A percentile compares a stretch with the other conserved stretches of the same genome.
phyloP scores from a whole-genome alignment of 2,888 invertebrate genomes.

The Hemistola chrysoprasaria region DNA sequence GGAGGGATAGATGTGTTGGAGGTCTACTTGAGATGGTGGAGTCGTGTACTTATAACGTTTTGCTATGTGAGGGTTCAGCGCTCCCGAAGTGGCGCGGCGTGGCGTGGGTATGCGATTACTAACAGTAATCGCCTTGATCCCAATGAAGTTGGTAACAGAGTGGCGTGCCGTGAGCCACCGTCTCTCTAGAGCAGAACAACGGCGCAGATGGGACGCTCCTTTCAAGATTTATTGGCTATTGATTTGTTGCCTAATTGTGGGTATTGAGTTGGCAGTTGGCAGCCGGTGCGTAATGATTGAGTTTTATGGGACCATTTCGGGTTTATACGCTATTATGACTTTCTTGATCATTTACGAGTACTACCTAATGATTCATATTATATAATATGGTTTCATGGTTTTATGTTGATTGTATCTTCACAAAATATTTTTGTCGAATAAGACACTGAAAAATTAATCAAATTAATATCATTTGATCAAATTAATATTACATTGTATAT shows the following conservation, averaged over 20 bases:
- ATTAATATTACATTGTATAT: no score
- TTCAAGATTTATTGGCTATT: constrained; percentile 12
- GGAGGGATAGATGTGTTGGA: constrained; percentile 27
- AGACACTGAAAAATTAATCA: no score
- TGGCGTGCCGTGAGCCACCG: constrained; percentile 46
- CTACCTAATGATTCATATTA: no score
- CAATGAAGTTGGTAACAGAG: constrained; percentile 72
- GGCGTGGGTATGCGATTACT: constrained; percentile 71
- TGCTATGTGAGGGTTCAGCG: constrained; percentile 45
- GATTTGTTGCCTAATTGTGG: constrained; percentile 20
- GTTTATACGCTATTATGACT: constrained; percentile 8
- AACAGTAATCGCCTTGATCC: constrained; percentile 76
- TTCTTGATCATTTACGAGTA: no score
- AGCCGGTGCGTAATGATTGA: no score
- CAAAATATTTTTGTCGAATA: no score
- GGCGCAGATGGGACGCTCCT: constrained; percentile 33
- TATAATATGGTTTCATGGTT: no score
- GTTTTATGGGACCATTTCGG: constrained; percentile 10
- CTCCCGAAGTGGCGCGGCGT: constrained; percentile 57
- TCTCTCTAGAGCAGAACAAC: constrained; percentile 26
- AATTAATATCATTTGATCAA: no score
- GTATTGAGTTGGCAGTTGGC: constrained; percentile 13
- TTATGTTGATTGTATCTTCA: no score
- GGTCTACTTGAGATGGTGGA: constrained; percentile 45
- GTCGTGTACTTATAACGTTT: constrained; percentile 52